A percentile compares a stretch with the other conserved stretches of the same genome.
phyloP scores from a whole-genome alignment of 2,888 invertebrate genomes.

The Andrena minutula region DNA sequence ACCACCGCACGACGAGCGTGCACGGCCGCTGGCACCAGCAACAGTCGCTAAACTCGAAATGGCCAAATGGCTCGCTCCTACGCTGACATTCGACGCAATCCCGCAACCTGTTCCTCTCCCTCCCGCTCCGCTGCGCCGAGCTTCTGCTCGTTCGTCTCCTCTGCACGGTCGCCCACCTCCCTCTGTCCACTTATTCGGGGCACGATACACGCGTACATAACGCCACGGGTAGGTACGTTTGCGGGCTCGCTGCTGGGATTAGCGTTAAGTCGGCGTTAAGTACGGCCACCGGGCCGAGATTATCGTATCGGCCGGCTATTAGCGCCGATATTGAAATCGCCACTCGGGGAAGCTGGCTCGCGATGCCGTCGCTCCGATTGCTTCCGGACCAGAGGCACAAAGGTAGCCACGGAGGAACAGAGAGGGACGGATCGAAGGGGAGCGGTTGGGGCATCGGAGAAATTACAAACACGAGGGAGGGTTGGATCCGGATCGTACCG shows the following conservation, averaged over 20 bases:
- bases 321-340: conserved; percentile 69
- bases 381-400: conserved; percentile 1
- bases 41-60: conserved; percentile 78
- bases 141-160: conserved; percentile 17
- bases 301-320: conserved; percentile 74
- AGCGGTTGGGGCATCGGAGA: background rate
- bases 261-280: conserved; percentile 80
- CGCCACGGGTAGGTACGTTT: conserved; percentile 68
- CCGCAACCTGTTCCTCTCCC: conserved; percentile 56
- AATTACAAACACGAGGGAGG: background rate
- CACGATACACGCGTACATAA: conserved; percentile 70
- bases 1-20: conserved; percentile 22
- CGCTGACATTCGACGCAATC: conserved; percentile 71
- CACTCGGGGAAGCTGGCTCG: conserved; percentile 47
- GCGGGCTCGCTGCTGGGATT: conserved; percentile 69
- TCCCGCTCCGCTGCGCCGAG: conserved; percentile 17
- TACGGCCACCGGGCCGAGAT: conserved; percentile 75
- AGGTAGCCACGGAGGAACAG: background rate
- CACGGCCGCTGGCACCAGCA: conserved; percentile 59
- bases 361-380: conserved; percentile 37
- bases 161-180: background rate
- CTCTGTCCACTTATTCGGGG: conserved; percentile 56
- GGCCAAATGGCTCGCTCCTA: conserved; percentile 74
- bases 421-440: background rate
- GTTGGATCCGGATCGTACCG: background rate